phyloP scores from a whole-genome alignment of 1,140 invertebrate species.

The Oscheius sp. region DNA sequence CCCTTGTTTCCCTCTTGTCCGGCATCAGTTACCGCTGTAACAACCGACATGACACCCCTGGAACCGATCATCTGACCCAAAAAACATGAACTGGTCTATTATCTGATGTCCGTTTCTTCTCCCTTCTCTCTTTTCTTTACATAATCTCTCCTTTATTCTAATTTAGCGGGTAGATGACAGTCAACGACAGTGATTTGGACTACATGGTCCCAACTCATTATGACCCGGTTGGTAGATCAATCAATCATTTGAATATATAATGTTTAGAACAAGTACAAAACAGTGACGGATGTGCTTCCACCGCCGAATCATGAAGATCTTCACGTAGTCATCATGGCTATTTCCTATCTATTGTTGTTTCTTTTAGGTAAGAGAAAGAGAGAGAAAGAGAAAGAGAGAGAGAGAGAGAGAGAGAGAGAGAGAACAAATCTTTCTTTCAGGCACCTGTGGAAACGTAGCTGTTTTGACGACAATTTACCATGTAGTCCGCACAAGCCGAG shows the following conservation, averaged over 20 bases:
- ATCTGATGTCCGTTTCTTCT: not conserved
- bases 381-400: not conserved
- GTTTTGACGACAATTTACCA: constrained; percentile 60
- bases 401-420: not conserved
- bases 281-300: constrained; percentile 56
- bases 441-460: constrained; percentile 59
- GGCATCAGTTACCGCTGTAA: too few relatives aligned
- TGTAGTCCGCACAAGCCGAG: constrained; percentile 48
- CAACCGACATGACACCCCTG: too few relatives aligned
- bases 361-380: constrained; percentile 44
- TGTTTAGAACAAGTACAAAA: constrained; percentile 32
- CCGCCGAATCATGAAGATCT: constrained; percentile 55
- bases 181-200: not conserved
- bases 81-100: not conserved
- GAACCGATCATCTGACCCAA: too few relatives aligned
- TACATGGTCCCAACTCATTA: not conserved
- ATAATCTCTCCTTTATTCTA: not conserved
- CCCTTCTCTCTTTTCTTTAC: not conserved
- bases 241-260: not conserved
- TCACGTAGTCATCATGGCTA: constrained; percentile 56
- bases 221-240: not conserved
- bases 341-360: constrained; percentile 57
- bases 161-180: not conserved
- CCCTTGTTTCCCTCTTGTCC: not conserved
- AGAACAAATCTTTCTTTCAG: constrained; percentile 5